Evolutionary conservation across 2,113 vertebrate species (phyloP).

Genomic region (Bettongia penicillata): DNA sequence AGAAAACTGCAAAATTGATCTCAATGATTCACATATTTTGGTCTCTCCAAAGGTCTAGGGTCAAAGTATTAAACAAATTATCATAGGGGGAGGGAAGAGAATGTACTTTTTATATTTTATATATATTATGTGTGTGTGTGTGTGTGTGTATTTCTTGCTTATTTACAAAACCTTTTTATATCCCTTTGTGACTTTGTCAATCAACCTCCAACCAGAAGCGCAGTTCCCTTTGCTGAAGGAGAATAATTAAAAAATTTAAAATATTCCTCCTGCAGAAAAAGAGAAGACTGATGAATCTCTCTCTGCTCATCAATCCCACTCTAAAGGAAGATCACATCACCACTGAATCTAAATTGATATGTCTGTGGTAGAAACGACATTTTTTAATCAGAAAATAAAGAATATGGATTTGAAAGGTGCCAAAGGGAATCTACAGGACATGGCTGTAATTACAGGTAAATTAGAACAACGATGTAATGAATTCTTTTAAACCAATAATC

Average conservation of each 20-base stretch:
- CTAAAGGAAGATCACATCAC: background rate
- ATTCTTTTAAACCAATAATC: background rate
- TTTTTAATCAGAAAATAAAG: conserved; percentile 31
- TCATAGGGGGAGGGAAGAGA: conserved; percentile 43
- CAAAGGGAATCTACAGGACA: background rate
- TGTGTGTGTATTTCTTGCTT: conserved; percentile 47
- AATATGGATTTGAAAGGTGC: conserved; percentile 35
- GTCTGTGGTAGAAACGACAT: conserved; percentile 14
- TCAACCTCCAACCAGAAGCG: conserved; percentile 20
- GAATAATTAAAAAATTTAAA: conserved; percentile 30
- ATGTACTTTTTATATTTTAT: background rate
- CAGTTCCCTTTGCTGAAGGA: background rate
- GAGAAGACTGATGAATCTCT: background rate
- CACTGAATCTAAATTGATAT: conserved; percentile 26
- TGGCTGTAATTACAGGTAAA: background rate
- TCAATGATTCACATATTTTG: conserved; percentile 66
- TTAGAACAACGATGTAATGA: background rate
- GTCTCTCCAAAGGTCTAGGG: conserved; percentile 61
- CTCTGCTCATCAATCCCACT: background rate
- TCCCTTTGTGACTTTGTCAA: conserved; percentile 41
- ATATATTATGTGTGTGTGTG: background rate
- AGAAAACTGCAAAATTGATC: conserved; percentile 48
- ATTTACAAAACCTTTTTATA: conserved; percentile 50
- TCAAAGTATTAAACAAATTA: conserved; percentile 60
- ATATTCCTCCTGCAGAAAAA: background rate